Evolutionary conservation across 1,140 invertebrate genomes (phyloP), one percentile per base, ranked within the genome.

Genomic region (Holotrichia oblita): DNA sequence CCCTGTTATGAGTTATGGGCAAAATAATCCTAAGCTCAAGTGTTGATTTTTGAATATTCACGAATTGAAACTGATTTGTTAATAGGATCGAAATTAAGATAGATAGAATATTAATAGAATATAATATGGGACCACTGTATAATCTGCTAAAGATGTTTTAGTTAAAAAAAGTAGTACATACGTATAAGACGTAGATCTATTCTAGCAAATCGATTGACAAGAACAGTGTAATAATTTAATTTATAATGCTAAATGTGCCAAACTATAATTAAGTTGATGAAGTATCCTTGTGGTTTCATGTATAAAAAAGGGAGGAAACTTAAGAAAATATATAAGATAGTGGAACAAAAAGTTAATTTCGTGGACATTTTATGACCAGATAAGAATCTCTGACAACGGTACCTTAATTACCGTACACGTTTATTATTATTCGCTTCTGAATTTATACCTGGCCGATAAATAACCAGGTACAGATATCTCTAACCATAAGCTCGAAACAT

Each of bases 361-460:
- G 61, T 27, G 20, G 20, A 22, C 22, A 69, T 69, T 34, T 34
- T 34, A 69, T 69, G 61, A 69, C 22, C 61, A 69, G 61, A 69
- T 69, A 69, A 69, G 10, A 69, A 69, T 69, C 61, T 69, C 61
- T 69, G 61, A 69, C 61, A 69, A 69, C 61, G 61, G 61, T 69
- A 69, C 61, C 61, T 69, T 69, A 69, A 69, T 69, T 69, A 69
- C 61, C 61, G 22, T 69, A 17, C 10, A 69, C 22, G 61, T 69
- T 69, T 69, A 69, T 69, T 69, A 69, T 69, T 69, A 69, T 69
- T 24, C 61, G 61, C 61, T 69, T 69, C 61, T 69, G 61, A 69
- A 69, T 69, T 22, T 69, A 69, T 69, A 55, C 61, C 61, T 20
- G 61, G 27, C 22, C 22, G 61, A 69, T 69, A 69, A 69, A 69